These are phyloP conservation scores for Vespertilio murinus DNA, from an alignment of 2,797 vertebrate genomes.

Conservation along the genomic window DNA sequence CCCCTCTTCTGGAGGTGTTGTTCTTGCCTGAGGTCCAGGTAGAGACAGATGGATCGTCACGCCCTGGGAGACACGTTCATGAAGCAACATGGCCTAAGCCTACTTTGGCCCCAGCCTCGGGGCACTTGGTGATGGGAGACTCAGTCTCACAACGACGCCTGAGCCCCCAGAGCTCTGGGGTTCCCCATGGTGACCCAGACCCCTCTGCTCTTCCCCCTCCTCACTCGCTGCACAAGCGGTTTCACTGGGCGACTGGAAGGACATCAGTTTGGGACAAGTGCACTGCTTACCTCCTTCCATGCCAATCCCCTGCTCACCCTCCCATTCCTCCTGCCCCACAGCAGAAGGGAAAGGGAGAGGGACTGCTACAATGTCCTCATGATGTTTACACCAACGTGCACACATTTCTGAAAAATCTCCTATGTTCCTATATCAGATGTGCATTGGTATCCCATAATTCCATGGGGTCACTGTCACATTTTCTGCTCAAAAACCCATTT, in stretches of 20 bases:
- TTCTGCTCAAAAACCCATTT: rapidly evolving
- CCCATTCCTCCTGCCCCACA: not conserved
- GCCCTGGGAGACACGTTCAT: not conserved
- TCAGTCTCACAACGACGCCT: not conserved
- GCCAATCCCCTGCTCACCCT: too few relatives aligned
- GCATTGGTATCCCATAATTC: too few relatives aligned
- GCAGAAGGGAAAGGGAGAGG: too few relatives aligned
- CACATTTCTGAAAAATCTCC: too few relatives aligned
- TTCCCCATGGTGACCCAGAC: rapidly evolving
- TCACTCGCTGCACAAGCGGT: not conserved
- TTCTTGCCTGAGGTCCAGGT: not conserved
- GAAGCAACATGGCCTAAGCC: not conserved
- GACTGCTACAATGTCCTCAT: too few relatives aligned
- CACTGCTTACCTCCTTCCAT: not conserved
- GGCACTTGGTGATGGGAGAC: too few relatives aligned
- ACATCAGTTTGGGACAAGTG: not conserved
- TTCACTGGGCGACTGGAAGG: not conserved
- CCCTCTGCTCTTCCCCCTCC: not conserved
- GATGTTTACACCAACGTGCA: too few relatives aligned
- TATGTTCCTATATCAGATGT: too few relatives aligned
- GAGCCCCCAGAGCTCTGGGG: not conserved
- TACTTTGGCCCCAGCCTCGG: not conserved
- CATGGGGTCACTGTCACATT: too few relatives aligned
- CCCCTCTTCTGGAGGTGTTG: rapidly evolving
- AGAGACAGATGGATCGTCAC: not conserved